Base-by-base conservation (phyloP, 2,797 vertebrate genomes). In the Trachurus trachurus region DNA sequence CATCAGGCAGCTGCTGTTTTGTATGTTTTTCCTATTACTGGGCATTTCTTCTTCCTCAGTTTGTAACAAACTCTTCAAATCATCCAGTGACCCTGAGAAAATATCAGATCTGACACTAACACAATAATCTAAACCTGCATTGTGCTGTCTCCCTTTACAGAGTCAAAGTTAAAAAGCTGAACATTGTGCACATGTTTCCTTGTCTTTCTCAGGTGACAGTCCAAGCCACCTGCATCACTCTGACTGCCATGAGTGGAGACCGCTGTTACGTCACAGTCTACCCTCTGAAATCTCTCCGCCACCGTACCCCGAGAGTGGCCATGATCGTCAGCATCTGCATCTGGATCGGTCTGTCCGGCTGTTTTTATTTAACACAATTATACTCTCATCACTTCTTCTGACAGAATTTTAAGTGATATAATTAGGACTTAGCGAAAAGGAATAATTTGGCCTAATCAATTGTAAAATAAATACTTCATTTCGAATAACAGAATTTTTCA, bases 171-270 rank as follows among this genome's bases (percentile, higher is more conserved):
- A 45, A 26, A 29, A 37, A 37, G 34, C 34, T 37, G 7, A 37
- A n/a, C 31, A 22, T 40, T 19, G 9, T 29, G 6, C 21, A 6
- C 57, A 1, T 49, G 12, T 69, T 13, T 37, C 2, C 9, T 12
- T 65, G 12, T 52, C 15, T 31, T 67, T 80, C 65, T 8, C 39
- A 96, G 96, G 96, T 96, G 78, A 96, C 96, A 0, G 96, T 96
- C 44, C 96, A 96, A 67, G 96, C 96, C 60, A 96, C 96, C 1
- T 96, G 96, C 40, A 96, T 96, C 89, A 96, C 96, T 21, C 84
- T 96, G 84, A 96, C 96, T 0, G 96, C 96, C 1, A 96, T 96
- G 95, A 96, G 96, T 5, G 96, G 94, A 11, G 96, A 96, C 64
- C 95, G 96, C 62, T 96, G 96, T 58, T 96, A 96, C 7, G 93